phyloP scores from a whole-genome alignment of 2,888 invertebrate genomes.

The Pocota personata region DNA sequence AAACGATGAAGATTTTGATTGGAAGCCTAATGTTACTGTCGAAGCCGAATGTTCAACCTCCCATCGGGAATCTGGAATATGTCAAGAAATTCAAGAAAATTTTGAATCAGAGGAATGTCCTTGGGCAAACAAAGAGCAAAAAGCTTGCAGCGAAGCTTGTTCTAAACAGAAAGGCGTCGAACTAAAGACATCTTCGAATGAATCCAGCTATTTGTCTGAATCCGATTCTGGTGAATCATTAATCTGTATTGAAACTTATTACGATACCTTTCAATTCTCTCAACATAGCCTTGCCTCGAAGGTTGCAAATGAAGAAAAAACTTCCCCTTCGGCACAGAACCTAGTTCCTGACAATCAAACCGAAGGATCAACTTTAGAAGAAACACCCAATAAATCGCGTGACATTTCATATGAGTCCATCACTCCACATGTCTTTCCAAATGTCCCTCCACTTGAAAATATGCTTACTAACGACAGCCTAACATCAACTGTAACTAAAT shows the following conservation, averaged over 20 bases:
- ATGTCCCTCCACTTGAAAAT: not conserved
- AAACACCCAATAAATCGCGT: too few relatives aligned
- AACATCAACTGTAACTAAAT: not conserved
- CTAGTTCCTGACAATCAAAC: not conserved
- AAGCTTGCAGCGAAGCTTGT: too few relatives aligned
- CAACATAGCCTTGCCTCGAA: not conserved
- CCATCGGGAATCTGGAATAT: not conserved
- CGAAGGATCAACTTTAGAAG: too few relatives aligned
- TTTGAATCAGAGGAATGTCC: too few relatives aligned
- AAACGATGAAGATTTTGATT: not conserved
- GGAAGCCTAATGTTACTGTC: too few relatives aligned
- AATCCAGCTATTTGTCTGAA: not conserved
- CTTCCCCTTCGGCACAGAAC: not conserved
- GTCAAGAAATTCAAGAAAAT: conserved; percentile 2
- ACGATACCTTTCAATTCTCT: too few relatives aligned
- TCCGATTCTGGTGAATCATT: not conserved
- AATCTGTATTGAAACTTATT: not conserved
- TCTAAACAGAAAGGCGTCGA: too few relatives aligned
- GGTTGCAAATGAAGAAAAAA: not conserved
- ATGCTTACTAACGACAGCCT: not conserved
- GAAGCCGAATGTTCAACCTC: not conserved
- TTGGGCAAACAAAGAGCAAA: too few relatives aligned
- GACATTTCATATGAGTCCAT: too few relatives aligned
- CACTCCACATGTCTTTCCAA: not conserved
- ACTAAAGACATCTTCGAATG: too few relatives aligned